A percentile compares a stretch with the other conserved stretches of the same genome.
These are phyloP conservation scores for Acleris laterana DNA, from an alignment of 2,888 invertebrate genomes.

Conservation along the genomic window DNA sequence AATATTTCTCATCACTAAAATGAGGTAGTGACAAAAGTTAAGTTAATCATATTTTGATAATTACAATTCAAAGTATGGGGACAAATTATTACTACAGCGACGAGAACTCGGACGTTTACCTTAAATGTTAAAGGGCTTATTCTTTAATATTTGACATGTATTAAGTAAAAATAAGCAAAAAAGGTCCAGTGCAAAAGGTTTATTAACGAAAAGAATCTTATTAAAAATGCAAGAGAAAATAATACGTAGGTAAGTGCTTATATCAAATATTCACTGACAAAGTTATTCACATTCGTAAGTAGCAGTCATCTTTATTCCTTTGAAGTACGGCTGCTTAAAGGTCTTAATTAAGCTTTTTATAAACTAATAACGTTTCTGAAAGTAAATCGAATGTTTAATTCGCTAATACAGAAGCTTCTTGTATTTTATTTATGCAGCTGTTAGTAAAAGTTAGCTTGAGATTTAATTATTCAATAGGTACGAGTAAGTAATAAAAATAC, in stretches of 20 bases:
- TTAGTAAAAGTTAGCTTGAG: neutral
- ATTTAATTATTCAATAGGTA: no score
- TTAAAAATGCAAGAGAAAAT: neutral
- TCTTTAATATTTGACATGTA: no score
- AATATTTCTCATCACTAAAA: no score
- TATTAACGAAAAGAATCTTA: neutral
- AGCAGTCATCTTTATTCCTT: constrained; percentile 9
- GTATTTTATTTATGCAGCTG: neutral
- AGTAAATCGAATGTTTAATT: constrained; percentile 3
- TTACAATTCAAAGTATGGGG: no score
- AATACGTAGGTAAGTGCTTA: neutral
- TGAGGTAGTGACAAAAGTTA: no score
- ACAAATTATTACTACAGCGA: no score
- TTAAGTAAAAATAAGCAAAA: no score
- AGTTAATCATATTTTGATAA: no score
- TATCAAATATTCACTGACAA: constrained; percentile 11
- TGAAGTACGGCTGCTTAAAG: constrained; percentile 15
- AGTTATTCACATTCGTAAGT: constrained; percentile 12
- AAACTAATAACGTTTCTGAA: constrained; percentile 3
- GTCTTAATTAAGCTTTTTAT: constrained; percentile 18
- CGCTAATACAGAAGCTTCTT: neutral
- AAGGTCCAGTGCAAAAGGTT: neutral
- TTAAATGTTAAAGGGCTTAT: no score
- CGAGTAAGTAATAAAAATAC: no score
- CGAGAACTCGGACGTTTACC: no score